Base-by-base conservation (phyloP, 2,888 invertebrate genomes). In the Ptilodon capucinus region DNA sequence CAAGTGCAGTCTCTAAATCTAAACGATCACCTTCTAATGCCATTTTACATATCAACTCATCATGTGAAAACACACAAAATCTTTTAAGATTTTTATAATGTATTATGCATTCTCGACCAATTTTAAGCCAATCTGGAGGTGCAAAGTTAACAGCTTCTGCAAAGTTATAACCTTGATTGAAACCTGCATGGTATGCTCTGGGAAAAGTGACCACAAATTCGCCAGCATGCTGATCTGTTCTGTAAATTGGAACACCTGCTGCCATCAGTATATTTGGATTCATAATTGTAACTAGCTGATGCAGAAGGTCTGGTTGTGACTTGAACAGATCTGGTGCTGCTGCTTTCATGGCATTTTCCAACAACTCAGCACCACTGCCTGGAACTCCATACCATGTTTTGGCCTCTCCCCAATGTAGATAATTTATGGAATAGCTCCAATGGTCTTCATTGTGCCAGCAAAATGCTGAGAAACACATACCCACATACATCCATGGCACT, bases 101-200 rank as follows among this genome's bases (percentile, higher is more conserved):
- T 9, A 85, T 83, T 49, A 96, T 93, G 71, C 95, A 95, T 34
- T 92, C 92, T 43, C 95, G 91, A 1, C 96, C 96, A 74, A 94
- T 88, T 54, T 92, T 89, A 25, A 96, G 83, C 96, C 96, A 96
- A 80, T 96, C 95, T 46, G 95, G 93, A 19, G 95, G 95, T 46
- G 95, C 95, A 90, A 96, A 96, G 74, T 96, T 96, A n/a, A 96
- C 96, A 49, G 96, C 96, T 81, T 96, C 96, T 39, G 96, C 96
- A 90, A 95, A 95, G 80, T 96, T 96, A 77, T 95, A 95, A 0
- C 96, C 96, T 74, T 95, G 95, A 78, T 96, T 96, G 71, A 95
- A 96, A 9, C 96, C 96, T 48, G 95, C 94, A 86, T 96, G 96
- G 74, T 96, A 96, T 18, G 95, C 94, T 56, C 96, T 85, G 0